Percentiles rank a stretch among this genome's conserved stretches.
Conservation (phyloP, 2,888 invertebrate species). For the Latheticus oryzae region DNA sequence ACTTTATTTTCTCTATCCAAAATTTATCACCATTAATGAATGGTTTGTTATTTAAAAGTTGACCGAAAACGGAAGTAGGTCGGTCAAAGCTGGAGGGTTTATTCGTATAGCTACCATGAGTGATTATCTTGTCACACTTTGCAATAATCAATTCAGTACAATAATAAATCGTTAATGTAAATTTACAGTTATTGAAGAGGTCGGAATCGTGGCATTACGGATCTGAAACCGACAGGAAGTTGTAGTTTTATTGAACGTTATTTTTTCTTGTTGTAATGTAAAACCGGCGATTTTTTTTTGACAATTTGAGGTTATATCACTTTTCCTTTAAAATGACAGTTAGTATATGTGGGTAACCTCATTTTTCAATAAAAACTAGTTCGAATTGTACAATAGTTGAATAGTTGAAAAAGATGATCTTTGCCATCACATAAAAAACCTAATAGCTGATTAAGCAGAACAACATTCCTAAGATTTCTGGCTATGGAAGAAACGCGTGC, state of each 20-base stretch:
- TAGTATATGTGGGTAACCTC: no score
- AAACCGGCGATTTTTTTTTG: no score
- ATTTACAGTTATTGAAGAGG: constrained; percentile 12
- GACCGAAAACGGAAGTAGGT: constrained; percentile 37
- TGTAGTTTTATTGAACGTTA: not conserved
- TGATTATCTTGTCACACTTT: constrained; percentile 40
- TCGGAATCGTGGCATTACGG: no score
- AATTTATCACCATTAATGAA: constrained; percentile 21
- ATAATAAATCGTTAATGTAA: not conserved
- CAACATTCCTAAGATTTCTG: constrained; percentile 56
- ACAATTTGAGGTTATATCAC: no score
- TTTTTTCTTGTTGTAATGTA: no score
- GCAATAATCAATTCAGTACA: not conserved
- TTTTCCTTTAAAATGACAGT: no score
- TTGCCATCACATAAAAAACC: constrained; percentile 50
- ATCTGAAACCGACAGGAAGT: not conserved
- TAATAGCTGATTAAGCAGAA: constrained; percentile 57
- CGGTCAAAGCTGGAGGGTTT: constrained; percentile 43
- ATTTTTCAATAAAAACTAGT: no score
- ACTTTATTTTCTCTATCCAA: constrained; percentile 9
- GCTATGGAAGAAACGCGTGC: constrained; percentile 40
- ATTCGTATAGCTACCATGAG: constrained; percentile 25
- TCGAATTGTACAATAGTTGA: no score
- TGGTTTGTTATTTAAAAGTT: constrained; percentile 11
- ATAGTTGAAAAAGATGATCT: constrained; percentile 48